A percentile compares a stretch with the other conserved stretches of the same genome.
Evolutionary conservation across 2,113 vertebrate species (phyloP).

Genomic region (Xiphophorus maculatus): DNA sequence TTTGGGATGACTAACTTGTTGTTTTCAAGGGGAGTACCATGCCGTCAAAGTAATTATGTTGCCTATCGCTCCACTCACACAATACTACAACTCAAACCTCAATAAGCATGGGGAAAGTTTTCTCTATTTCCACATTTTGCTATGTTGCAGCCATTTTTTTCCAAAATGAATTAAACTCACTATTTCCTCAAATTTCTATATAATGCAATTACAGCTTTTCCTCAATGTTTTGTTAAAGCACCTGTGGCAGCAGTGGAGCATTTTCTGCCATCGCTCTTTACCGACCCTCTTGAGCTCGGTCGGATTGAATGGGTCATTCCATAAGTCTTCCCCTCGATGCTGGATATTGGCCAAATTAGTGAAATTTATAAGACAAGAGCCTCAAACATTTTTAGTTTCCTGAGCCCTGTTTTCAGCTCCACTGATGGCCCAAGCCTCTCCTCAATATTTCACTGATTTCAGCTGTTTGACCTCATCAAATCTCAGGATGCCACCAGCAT

Average conservation of each 20-base stretch:
- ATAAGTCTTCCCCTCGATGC: too few relatives aligned
- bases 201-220: not conserved
- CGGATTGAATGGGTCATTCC: too few relatives aligned
- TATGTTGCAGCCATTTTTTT: not conserved
- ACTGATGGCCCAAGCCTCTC: not conserved
- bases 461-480: not conserved
- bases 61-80: conserved; percentile 5
- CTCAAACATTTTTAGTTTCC: not conserved
- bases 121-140: not conserved
- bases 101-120: not conserved
- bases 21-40: conserved; percentile 55
- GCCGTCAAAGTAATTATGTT: conserved; percentile 47
- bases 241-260: not conserved
- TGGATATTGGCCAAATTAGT: too few relatives aligned
- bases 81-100: not conserved
- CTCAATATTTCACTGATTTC: not conserved
- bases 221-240: not conserved
- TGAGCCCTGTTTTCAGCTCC: not conserved
- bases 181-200: not conserved
- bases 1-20: conserved; percentile 42
- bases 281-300: not conserved
- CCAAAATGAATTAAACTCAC: not conserved
- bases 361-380: not conserved
- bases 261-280: not conserved
- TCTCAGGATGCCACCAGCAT: not conserved